Conservation (phyloP, 2,888 invertebrate species). For the Zootermopsis nevadensis region DNA sequence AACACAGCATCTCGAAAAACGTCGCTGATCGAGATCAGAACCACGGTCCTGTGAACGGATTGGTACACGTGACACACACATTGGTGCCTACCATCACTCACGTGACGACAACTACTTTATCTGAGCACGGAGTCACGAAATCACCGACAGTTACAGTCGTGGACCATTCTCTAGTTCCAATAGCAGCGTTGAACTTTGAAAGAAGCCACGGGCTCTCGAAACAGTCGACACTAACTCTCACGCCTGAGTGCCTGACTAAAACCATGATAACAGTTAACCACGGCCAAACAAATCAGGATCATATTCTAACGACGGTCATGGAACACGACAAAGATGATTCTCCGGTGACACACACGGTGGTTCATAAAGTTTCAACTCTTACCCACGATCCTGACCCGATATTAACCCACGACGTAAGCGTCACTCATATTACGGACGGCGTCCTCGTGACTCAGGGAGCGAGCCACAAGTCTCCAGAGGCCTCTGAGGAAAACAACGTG, state of each 20-base stretch:
- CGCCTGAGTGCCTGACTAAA: constrained; percentile 12
- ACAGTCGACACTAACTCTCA: constrained; percentile 9
- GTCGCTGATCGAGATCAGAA: neutral
- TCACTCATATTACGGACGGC: constrained; percentile 19
- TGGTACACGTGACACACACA: neutral
- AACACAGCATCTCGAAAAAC: neutral
- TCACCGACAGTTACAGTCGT: constrained; percentile 17
- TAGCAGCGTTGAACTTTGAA: neutral
- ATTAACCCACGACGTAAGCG: constrained; percentile 19
- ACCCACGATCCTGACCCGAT: constrained; percentile 7
- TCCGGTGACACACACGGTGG: neutral
- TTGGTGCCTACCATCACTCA: constrained; percentile 15
- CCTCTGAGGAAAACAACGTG: neutral
- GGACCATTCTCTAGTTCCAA: constrained; percentile 7
- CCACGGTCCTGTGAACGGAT: neutral
- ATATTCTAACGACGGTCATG: neutral
- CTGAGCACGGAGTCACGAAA: constrained; percentile 26
- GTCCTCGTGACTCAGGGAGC: neutral
- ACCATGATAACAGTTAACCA: neutral
- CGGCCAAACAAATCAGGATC: neutral
- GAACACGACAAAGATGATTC: neutral
- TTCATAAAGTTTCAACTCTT: constrained; percentile 19
- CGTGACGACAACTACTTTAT: constrained; percentile 24
- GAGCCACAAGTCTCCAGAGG: neutral
- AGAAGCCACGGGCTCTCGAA: constrained; percentile 14